Base-by-base conservation (phyloP, 2,113 vertebrate genomes). In the Crypturellus undulatus region DNA sequence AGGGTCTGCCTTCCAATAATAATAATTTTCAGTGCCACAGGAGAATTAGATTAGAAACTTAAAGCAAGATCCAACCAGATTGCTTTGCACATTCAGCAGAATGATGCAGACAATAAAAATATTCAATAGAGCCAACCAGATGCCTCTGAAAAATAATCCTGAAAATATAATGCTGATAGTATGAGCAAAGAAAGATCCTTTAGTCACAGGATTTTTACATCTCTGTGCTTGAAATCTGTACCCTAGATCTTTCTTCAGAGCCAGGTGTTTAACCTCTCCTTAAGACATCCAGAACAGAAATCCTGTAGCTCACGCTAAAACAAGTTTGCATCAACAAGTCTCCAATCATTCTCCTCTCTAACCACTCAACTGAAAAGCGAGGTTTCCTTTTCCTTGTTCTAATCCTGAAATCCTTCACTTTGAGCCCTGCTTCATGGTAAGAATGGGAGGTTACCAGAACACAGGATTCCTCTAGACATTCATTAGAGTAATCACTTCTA, bases 61-160 rank as follows among this genome's bases (percentile, higher is more conserved):
- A 62, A 36, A 34, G 70, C 51, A 36, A 52, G 36, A 72, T 63
- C 13, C 30, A 64, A 54, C 45, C 11, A 67, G 15, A 4, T 49
- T 69, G 10, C 12, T 10, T 22, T 79, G 3, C 12, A 64, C 43
- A 22, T 3, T 60, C 26, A 82, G 16, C 34, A 34, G 49, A 4
- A 30, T 56, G 26, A 40, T 12, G 6, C 25, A 68, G 25, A 38
- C 19, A 42, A 32, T 32, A 64, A 72, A 90, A 79, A 73, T 24
- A 75, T 3, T 3, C 21, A 71, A 34, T 0, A 0, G 26, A 32
- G 38, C 9, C 49, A 76, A 17, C 16, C 13, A 73, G 51, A 15
- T 30, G 15, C 7, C 28, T 51, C n/a, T 73, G 62, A 81, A 70
- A 4, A 81, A 25, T 30, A 78, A 47, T 65, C 79, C 32, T n/a